Evolutionary conservation across 30 jellyfish, hydroid and myxozoan species (phyloP).

Genomic region (Aurelia coerulea): DNA sequence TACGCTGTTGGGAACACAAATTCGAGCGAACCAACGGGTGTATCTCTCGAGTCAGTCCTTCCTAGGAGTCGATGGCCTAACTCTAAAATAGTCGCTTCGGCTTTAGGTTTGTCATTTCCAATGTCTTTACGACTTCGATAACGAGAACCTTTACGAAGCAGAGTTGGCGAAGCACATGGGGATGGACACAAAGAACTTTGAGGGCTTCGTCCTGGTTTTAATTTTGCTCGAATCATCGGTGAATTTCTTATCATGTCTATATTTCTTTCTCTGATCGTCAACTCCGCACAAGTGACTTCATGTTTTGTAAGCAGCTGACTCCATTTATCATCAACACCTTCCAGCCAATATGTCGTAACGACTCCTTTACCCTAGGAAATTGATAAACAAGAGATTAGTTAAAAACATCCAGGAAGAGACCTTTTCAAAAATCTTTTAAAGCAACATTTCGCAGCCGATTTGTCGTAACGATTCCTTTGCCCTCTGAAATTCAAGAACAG

Average conservation of each 20-base stretch:
- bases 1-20: not conserved
- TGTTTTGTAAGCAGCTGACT: conserved; percentile 20
- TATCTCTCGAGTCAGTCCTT: conserved; percentile 15
- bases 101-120: not conserved
- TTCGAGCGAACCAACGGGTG: not conserved
- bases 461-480: too few species aligned
- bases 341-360: conserved; percentile 79
- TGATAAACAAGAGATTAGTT: not conserved
- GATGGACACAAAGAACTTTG: conserved; percentile 42
- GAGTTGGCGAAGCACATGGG: conserved; percentile 38
- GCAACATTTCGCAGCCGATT: not conserved
- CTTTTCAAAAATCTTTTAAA: not conserved
- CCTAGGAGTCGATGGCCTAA: not conserved
- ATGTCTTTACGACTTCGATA: conserved; percentile 27
- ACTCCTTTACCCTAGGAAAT: conserved; percentile 83
- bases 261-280: not conserved
- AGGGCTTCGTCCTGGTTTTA: conserved; percentile 24
- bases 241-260: conserved; percentile 10
- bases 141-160: conserved; percentile 61
- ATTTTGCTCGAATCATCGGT: not conserved
- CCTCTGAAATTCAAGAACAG: too few species aligned
- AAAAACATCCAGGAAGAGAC: not conserved
- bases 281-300: conserved; percentile 5
- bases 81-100: conserved; percentile 16
- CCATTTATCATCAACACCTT: conserved; percentile 53